Evolutionary conservation across 1,140 invertebrate genomes (phyloP), one percentile per base, ranked within the genome.

Genomic region (Lethrus apterus): DNA sequence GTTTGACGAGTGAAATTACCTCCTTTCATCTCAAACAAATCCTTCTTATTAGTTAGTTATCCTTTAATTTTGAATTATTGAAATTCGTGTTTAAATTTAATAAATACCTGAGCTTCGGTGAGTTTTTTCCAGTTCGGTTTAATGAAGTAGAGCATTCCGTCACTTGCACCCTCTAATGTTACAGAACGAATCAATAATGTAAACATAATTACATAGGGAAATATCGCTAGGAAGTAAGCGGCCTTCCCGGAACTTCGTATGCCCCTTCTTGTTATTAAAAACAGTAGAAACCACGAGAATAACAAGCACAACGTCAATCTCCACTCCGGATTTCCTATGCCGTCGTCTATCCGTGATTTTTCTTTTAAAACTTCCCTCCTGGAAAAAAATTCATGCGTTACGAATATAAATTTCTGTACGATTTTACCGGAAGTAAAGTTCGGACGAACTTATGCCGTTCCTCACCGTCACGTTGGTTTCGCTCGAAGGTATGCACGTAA

Each of bases 171-270:
- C 2, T 82, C 75, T 38, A 93, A 65, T 1, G 86, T 88, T 0
- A 78, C 69, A 1, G 83, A 84, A 47, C 81, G 74, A 7, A 86
- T 74, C 0, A 93, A 68, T 0, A 93, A 61, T 1, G 79, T 78
- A 2, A 86, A 69, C 55, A 93, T 76, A 10, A 92, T 77, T 0
- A 90, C 72, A 58, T 93, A 93, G 1, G 89, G 88, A 60, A 93
- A 93, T 1, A 89, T 62, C 0, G 89, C 89, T 0, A 89, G 75
- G 62, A 91, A 89, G 60, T 91, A 91, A 1, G 86, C 76, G 0
- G 78, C 81, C 66, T 84, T 86, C 31, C 84, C 84, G 0, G 81
- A 80, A 51, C 79, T 83, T 60, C 83, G 79, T 0, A 93, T 83
- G 20, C 89, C 90, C 57, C 78, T 79, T 30, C 84, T 76, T 8